Percentiles rank a stretch among this genome's conserved stretches.
Conservation (phyloP, 2,797 vertebrate species). For the Microchirus variegatus region DNA sequence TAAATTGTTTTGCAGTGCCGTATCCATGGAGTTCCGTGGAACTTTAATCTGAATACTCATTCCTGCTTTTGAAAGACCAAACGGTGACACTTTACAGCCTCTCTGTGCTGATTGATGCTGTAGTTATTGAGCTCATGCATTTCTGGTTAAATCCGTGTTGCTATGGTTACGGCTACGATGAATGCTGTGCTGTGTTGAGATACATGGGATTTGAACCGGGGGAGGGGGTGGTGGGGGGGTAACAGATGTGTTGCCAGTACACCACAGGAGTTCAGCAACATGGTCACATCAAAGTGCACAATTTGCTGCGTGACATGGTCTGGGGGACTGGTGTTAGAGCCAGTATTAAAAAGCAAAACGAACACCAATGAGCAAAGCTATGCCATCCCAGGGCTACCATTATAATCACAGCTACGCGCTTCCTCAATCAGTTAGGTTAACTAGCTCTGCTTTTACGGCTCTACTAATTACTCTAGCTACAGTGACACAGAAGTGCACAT, state of each 20-base stretch:
- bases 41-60: neutral
- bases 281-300: neutral
- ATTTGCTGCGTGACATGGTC: neutral
- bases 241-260: neutral
- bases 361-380: neutral
- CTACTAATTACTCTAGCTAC: neutral
- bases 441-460: neutral
- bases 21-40: neutral
- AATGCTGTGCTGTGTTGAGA: neutral
- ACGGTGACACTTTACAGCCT: neutral
- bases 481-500: neutral
- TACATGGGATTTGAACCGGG: neutral
- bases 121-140: neutral
- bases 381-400: neutral
- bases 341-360: too few species aligned
- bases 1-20: too few species aligned
- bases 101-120: neutral
- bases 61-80: neutral
- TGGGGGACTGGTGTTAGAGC: too few species aligned
- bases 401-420: neutral
- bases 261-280: neutral
- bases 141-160: neutral
- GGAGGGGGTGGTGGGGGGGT: too few species aligned
- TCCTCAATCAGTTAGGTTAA: neutral
- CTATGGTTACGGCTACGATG: neutral